Conservation (phyloP, 2,888 invertebrate genomes). For the Philereme transversata region DNA sequence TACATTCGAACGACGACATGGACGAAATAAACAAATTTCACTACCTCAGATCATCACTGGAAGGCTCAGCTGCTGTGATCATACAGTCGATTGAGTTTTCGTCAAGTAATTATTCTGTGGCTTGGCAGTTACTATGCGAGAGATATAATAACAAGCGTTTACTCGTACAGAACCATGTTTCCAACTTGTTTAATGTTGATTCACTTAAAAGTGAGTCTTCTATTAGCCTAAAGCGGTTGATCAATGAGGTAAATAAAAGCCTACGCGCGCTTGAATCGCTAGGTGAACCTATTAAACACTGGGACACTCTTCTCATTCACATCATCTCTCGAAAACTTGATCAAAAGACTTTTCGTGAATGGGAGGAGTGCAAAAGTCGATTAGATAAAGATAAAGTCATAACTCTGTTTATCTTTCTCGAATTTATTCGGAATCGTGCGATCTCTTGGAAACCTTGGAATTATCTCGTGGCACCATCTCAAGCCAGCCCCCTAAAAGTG, state of each 20-base stretch:
- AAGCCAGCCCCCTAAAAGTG: slow-evolving; percentile 2
- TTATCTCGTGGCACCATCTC: not conserved
- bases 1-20: slow-evolving; percentile 38
- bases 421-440: slow-evolving; percentile 24
- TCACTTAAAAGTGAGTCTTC: slow-evolving; percentile 36
- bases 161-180: slow-evolving; percentile 37
- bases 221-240: slow-evolving; percentile 24
- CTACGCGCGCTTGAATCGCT: slow-evolving; percentile 35
- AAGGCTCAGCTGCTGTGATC: slow-evolving; percentile 35
- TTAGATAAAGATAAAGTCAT: slow-evolving; percentile 12
- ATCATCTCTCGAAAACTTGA: slow-evolving; percentile 40
- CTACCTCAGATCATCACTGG: slow-evolving; percentile 37
- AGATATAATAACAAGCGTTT: slow-evolving; percentile 36
- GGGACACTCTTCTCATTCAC: slow-evolving; percentile 43
- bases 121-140: slow-evolving; percentile 40
- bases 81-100: slow-evolving; percentile 38
- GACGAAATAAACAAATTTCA: slow-evolving; percentile 42
- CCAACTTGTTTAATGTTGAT: slow-evolving; percentile 37
- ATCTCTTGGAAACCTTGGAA: slow-evolving; percentile 38
- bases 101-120: slow-evolving; percentile 32
- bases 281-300: slow-evolving; percentile 34
- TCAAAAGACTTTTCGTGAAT: slow-evolving; percentile 37
- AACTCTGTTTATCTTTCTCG: not conserved
- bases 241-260: slow-evolving; percentile 40
- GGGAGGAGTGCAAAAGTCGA: slow-evolving; percentile 38